These are phyloP conservation scores for Matsumurasca onukii DNA, from an alignment of 1,140 invertebrate species.

Conservation along the genomic window DNA sequence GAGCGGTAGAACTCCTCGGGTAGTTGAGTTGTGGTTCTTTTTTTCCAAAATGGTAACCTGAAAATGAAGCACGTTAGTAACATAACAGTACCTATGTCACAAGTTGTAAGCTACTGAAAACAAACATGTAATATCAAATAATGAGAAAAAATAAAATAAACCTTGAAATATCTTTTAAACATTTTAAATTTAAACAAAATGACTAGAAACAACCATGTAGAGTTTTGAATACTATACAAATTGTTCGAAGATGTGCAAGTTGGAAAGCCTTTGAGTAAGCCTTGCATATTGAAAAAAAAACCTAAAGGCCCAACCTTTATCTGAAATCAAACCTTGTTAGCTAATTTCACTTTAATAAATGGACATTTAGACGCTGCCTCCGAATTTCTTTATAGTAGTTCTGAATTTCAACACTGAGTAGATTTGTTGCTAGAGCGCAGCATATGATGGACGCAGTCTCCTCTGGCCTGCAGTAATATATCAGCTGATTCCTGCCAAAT, in stretches of 20 bases:
- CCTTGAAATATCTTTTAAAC: neutral
- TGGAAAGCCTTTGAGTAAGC: too few species aligned
- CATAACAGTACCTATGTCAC: neutral
- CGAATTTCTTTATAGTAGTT: too few species aligned
- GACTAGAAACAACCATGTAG: neutral
- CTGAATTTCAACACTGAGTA: too few species aligned
- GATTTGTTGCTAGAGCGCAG: too few species aligned
- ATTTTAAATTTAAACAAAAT: neutral
- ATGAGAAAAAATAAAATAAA: neutral
- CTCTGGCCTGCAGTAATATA: too few species aligned
- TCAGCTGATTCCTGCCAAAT: too few species aligned
- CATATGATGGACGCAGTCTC: too few species aligned
- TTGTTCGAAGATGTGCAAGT: neutral
- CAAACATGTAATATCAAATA: neutral
- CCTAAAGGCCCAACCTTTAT: too few species aligned
- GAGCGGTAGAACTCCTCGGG: slow-evolving; percentile 5
- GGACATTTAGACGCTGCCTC: too few species aligned
- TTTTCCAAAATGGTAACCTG: slow-evolving; percentile 13
- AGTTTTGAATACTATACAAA: neutral
- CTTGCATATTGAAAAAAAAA: too few species aligned
- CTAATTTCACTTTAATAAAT: too few species aligned
- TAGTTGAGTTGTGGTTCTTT: neutral
- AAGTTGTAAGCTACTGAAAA: neutral
- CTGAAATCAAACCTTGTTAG: too few species aligned
- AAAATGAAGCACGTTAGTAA: neutral